These are phyloP conservation scores for Morbakka virulenta DNA, from an alignment of 30 jellyfish, hydroid and myxozoan species.

Conservation along the genomic window DNA sequence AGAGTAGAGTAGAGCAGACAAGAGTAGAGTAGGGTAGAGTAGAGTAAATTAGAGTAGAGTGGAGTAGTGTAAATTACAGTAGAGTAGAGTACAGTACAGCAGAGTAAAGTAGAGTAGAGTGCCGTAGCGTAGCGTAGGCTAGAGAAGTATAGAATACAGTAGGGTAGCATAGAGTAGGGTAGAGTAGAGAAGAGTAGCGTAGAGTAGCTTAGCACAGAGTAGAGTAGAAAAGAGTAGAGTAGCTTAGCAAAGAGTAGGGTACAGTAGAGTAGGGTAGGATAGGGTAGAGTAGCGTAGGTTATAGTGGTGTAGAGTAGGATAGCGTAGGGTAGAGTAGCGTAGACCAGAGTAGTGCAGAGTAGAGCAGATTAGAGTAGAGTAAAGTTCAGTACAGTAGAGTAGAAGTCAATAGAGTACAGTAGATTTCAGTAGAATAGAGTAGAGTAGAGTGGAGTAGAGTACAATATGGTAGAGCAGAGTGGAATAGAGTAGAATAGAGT, in stretches of 20 bases:
- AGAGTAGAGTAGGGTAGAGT: too few relatives aligned
- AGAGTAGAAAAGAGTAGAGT: constrained; percentile 18
- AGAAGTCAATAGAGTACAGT: not conserved
- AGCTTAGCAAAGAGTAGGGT: constrained; percentile 1
- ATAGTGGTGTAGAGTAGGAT: constrained; percentile 35
- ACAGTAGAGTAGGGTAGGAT: constrained; percentile 46
- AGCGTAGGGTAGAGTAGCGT: constrained; percentile 32
- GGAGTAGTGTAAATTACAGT: too few relatives aligned
- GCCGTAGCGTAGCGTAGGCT: too few relatives aligned
- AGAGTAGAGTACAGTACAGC: too few relatives aligned
- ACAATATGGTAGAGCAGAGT: not conserved
- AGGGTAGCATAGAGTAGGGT: too few relatives aligned
- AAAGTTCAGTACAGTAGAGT: constrained; percentile 11
- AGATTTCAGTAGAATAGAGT: too few relatives aligned
- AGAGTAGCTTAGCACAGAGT: too few relatives aligned
- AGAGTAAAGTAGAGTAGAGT: too few relatives aligned
- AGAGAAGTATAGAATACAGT: too few relatives aligned
- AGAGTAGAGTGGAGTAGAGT: not conserved
- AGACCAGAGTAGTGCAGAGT: constrained; percentile 26
- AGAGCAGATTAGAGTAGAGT: constrained; percentile 14
- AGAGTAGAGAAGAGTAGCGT: too few relatives aligned
- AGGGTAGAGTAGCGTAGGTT: constrained; percentile 42
- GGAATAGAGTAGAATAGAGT: not conserved
- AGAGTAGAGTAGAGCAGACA: too few relatives aligned
- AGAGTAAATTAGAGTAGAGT: too few relatives aligned